Evolutionary conservation across 2,888 invertebrate species (phyloP).

Genomic region (Acleris emargana): DNA sequence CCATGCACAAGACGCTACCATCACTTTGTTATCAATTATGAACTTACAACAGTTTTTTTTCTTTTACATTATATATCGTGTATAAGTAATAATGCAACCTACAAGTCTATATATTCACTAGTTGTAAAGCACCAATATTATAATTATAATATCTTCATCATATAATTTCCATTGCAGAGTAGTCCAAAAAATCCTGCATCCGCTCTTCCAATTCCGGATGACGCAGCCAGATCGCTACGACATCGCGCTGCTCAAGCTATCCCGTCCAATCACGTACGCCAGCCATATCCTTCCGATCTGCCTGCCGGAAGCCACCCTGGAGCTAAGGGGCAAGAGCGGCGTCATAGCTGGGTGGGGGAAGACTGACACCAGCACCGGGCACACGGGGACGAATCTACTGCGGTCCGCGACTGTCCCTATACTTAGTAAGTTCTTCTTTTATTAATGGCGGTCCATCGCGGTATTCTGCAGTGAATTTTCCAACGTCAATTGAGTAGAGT

Average conservation of each 20-base stretch:
- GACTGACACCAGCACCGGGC: conserved; percentile 87
- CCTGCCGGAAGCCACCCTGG: conserved; percentile 83
- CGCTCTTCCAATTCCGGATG: conserved; percentile 90
- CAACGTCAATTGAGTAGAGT: no score
- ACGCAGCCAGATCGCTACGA: conserved; percentile 94
- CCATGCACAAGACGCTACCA: no score
- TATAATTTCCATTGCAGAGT: conserved; percentile 73
- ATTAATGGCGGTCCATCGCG: no score
- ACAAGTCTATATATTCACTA: neutral
- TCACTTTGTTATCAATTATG: no score
- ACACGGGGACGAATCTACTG: conserved; percentile 91
- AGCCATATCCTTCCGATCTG: conserved; percentile 91
- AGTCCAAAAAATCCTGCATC: conserved; percentile 89
- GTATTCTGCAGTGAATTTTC: no score
- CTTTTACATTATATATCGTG: no score
- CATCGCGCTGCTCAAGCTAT: conserved; percentile 89
- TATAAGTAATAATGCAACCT: no score
- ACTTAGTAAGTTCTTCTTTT: conserved; percentile 87
- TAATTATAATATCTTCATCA: neutral
- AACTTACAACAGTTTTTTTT: no score
- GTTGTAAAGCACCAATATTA: neutral
- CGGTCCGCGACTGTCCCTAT: conserved; percentile 93
- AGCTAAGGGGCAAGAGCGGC: conserved; percentile 66
- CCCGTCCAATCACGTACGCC: conserved; percentile 85
- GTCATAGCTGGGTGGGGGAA: conserved; percentile 94